Conservation (phyloP, 2,113 vertebrate genomes). For the Lonchura striata region DNA sequence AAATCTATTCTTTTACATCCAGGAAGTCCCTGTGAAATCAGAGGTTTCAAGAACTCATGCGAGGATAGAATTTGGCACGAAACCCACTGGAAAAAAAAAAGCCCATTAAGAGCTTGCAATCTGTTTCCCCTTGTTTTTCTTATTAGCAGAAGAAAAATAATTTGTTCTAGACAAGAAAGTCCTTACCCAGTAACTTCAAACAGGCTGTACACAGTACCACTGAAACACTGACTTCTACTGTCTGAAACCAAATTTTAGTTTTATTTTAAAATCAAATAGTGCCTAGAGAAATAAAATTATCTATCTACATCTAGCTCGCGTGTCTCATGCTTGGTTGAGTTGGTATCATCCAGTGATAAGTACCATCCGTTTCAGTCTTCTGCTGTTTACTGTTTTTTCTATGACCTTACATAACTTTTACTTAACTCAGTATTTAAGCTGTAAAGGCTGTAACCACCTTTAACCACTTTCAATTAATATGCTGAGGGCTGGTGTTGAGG, state of each 20-base stretch:
- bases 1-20: constrained; percentile 21
- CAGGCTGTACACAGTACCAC: neutral
- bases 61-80: neutral
- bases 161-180: neutral
- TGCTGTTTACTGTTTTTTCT: neutral
- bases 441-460: neutral
- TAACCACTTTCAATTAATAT: neutral
- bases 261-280: neutral
- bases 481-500: neutral
- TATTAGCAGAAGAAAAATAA: constrained; percentile 22
- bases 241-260: neutral
- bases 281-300: neutral
- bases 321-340: neutral
- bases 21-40: neutral
- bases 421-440: neutral
- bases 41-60: neutral
- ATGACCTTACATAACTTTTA: neutral
- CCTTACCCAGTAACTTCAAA: neutral
- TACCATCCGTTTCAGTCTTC: neutral
- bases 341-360: neutral
- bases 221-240: neutral
- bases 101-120: constrained; percentile 14
- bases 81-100: neutral
- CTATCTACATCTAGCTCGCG: neutral
- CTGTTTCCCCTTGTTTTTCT: constrained; percentile 23